Percentiles rank a stretch among this genome's conserved stretches.
phyloP scores from a whole-genome alignment of 2,888 invertebrate species.

The Harmothoe impar region DNA sequence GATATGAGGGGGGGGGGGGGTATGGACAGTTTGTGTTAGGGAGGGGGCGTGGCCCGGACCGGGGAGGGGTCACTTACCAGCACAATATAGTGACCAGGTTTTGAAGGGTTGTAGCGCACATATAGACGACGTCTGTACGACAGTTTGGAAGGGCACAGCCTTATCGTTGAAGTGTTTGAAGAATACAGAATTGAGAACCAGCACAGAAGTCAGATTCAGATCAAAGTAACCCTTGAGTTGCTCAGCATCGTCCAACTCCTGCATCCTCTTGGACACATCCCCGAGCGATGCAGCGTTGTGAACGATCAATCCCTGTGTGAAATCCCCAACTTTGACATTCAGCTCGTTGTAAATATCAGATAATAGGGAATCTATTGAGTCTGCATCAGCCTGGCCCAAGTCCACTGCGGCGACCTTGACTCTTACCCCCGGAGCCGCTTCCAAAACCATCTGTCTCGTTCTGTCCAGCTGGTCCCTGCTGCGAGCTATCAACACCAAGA shows the following conservation, averaged over 20 bases:
- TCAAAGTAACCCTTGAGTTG: constrained; percentile 89
- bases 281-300: constrained; percentile 95
- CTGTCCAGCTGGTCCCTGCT: constrained; percentile 87
- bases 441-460: constrained; percentile 83
- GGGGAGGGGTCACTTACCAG: too few relatives aligned
- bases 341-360: constrained; percentile 62
- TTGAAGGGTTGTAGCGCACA: constrained; percentile 91
- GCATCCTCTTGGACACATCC: constrained; percentile 87
- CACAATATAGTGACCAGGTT: constrained; percentile 92
- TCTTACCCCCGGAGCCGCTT: constrained; percentile 72
- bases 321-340: constrained; percentile 79
- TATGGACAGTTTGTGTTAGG: too few relatives aligned
- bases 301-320: constrained; percentile 89
- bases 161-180: constrained; percentile 86
- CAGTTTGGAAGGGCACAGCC: constrained; percentile 73
- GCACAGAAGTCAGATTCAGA: constrained; percentile 90
- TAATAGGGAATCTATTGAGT: constrained; percentile 49
- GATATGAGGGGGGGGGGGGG: too few relatives aligned
- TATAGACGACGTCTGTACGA: constrained; percentile 94
- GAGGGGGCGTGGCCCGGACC: too few relatives aligned
- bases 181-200: constrained; percentile 85
- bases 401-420: constrained; percentile 63
- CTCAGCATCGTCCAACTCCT: constrained; percentile 87
- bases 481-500: constrained; percentile 90
- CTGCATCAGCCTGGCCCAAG: constrained; percentile 63